Conservation (phyloP, 2,888 invertebrate species). For the Dasypolia templi region DNA sequence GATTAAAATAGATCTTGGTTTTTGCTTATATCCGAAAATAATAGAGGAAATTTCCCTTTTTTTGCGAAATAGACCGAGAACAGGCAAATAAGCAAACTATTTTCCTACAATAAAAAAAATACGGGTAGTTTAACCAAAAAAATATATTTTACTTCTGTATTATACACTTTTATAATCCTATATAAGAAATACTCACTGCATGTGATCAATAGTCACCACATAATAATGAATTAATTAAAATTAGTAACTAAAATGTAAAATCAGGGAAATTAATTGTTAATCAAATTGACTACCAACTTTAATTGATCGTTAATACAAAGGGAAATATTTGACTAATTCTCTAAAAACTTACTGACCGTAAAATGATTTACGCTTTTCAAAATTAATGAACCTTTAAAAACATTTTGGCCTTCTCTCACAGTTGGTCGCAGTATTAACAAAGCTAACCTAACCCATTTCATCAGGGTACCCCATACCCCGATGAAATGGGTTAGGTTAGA, state of each 20-base stretch:
- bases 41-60: conserved; percentile 11
- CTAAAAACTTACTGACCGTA: background rate
- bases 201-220: conserved; percentile 21
- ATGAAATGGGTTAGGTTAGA: background rate
- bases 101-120: conserved; percentile 21
- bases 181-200: conserved; percentile 5
- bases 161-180: background rate
- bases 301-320: background rate
- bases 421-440: background rate
- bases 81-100: conserved; percentile 2
- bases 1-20: conserved; percentile 10
- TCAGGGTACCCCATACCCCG: too few relatives aligned
- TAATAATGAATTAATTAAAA: conserved; percentile 5
- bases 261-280: background rate
- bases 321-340: background rate
- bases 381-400: background rate
- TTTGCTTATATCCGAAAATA: conserved; percentile 15
- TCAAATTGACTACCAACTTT: background rate
- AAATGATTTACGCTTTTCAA: background rate
- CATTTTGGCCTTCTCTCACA: background rate
- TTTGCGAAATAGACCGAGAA: background rate
- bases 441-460: too few relatives aligned
- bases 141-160: background rate
- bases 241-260: conserved; percentile 3
- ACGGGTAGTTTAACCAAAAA: conserved; percentile 23